Base-by-base conservation (phyloP, 2,113 vertebrate genomes). In the Lampris megalopsis region DNA sequence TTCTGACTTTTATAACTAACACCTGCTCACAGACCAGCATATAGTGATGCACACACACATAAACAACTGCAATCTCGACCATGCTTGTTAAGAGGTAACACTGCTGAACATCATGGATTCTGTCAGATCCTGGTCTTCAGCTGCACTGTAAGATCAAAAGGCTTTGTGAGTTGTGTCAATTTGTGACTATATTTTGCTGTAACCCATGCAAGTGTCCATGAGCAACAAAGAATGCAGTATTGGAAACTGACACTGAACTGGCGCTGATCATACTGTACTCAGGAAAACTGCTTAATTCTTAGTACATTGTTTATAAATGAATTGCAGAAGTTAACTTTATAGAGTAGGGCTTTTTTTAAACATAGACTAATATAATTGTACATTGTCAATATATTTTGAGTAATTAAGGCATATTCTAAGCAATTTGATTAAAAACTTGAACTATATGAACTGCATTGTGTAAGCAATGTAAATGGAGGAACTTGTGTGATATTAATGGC, bases 281-380 rank as follows among this genome's bases (percentile, higher is more conserved):
- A 92, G 91, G 92, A 93, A 92, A 82, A 71, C 58, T 81, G 47
- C 74, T 68, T 67, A 40, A 76, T 67, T 83, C 58, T 82, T 77
- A 78, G 90, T 86, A 80, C 71, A 56, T 87, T 62, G 35, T 73
- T 79, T 85, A 66, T 58, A 61, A 73, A 72, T 45, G 50, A 87
- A 84, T 79, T 85, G n/a, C 72, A 85, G 75, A 69, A 45, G 9
- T 61, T 63, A 75, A 10, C 59, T 77, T 71, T 73, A 63, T 58
- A 75, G 49, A n/a, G 1, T 66, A 68, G 40, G 45, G 60, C 63
- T 83, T 52, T 83, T 59, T 83, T 88, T 88, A 47, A 68, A 73
- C 50, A 62, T 74, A 79, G 63, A 84, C 81, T 91, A 81, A 91
- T 88, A 86, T 89, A 84, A 89, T 88, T 89, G 86, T 83, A 92